These are phyloP conservation scores for Drosophila subquinaria DNA, from an alignment of 2,888 invertebrate species.

Conservation along the genomic window DNA sequence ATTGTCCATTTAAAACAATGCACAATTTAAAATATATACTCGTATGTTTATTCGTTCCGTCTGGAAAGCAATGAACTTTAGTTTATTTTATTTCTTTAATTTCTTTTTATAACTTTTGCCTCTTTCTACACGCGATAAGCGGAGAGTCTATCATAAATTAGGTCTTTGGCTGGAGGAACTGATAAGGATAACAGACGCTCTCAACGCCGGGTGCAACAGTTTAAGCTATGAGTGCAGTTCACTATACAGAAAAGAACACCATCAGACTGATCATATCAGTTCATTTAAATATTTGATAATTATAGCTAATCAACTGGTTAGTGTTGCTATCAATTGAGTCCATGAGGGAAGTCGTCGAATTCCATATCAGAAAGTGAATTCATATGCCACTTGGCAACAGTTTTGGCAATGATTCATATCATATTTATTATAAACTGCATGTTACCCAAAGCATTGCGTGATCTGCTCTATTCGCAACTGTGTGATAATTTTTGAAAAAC, in stretches of 20 bases:
- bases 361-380: conserved; percentile 2
- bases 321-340: conserved; percentile 15
- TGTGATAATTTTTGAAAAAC: not conserved
- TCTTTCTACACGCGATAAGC: conserved; percentile 31
- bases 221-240: conserved; percentile 18
- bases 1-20: conserved; percentile 36
- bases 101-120: not conserved
- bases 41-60: not conserved
- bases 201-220: conserved; percentile 1
- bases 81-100: conserved; percentile 20
- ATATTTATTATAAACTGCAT: not conserved
- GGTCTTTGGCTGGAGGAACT: conserved; percentile 25
- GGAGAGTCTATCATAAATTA: conserved; percentile 20
- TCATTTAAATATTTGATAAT: conserved; percentile 2
- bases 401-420: conserved; percentile 10
- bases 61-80: conserved; percentile 47
- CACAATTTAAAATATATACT: conserved; percentile 3
- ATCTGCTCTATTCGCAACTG: not conserved
- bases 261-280: conserved; percentile 18
- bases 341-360: not conserved
- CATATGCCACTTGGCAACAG: conserved; percentile 2
- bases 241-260: conserved; percentile 7
- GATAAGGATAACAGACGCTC: conserved; percentile 10
- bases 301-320: not conserved
- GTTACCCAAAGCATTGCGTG: not conserved